Evolutionary conservation across 2,888 invertebrate species (phyloP).

Genomic region (Heliconius cydno): DNA sequence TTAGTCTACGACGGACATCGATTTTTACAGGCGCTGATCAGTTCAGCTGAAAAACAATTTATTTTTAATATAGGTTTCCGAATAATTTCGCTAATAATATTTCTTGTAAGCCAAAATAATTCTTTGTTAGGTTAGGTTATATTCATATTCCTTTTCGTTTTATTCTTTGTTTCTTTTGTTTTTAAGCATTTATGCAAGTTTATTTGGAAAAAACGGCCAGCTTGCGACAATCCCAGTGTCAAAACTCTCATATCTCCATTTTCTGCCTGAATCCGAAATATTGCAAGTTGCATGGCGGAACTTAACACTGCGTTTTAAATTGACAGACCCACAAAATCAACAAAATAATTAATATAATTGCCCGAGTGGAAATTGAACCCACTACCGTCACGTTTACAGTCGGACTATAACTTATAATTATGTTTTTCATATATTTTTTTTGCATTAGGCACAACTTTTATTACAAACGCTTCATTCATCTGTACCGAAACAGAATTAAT

Average conservation of each 20-base stretch:
- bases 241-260: background rate
- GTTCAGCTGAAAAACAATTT: background rate
- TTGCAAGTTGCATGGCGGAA: background rate
- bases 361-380: background rate
- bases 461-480: background rate
- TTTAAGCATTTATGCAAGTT: background rate
- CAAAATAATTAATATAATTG: no score
- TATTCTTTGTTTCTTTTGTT: background rate
- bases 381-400: background rate
- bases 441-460: background rate
- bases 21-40: background rate
- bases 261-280: background rate
- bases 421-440: background rate
- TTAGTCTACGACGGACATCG: background rate
- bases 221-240: background rate
- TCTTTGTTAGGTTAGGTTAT: background rate
- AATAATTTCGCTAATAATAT: background rate
- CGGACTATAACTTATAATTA: background rate
- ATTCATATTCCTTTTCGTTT: background rate
- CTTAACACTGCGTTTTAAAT: background rate
- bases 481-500: no score
- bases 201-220: background rate
- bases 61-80: background rate
- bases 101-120: background rate
- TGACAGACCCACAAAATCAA: background rate